A percentile compares a stretch with the other conserved stretches of the same genome.
These are phyloP conservation scores for Bombycilla garrulus DNA, from an alignment of 2,113 vertebrate species.

Conservation along the genomic window DNA sequence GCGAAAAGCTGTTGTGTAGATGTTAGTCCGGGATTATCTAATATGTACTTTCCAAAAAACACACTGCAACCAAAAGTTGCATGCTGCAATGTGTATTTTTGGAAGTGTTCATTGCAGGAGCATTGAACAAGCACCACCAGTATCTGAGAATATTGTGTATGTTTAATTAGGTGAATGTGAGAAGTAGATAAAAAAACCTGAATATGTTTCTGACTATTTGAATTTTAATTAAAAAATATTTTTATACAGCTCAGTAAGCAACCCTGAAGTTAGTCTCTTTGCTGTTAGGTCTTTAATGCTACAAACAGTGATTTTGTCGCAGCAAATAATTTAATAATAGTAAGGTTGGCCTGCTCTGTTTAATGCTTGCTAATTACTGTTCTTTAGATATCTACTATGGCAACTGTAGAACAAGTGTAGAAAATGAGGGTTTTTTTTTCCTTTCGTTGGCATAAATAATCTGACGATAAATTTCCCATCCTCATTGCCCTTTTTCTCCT, in stretches of 20 bases:
- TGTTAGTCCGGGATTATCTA: neutral
- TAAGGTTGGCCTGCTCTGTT: neutral
- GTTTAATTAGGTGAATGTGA: neutral
- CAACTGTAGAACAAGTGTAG: neutral
- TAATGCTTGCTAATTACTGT: neutral
- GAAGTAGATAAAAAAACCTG: neutral
- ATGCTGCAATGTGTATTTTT: too few relatives aligned
- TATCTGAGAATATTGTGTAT: neutral
- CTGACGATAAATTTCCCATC: neutral
- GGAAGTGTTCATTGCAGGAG: neutral
- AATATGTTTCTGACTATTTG: neutral
- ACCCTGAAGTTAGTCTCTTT: neutral
- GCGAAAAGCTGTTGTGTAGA: neutral
- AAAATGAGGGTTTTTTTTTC: neutral
- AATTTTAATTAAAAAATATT: slow-evolving; percentile 10
- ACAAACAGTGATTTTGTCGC: neutral
- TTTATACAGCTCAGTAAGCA: neutral
- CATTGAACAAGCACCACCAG: neutral
- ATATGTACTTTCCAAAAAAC: neutral
- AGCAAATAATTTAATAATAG: neutral
- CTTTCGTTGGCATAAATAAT: neutral
- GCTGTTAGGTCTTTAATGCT: neutral
- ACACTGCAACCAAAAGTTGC: neutral
- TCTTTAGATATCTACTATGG: neutral
- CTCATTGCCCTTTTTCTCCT: neutral